These are phyloP conservation scores for Melangyna quadrimaculata DNA, from an alignment of 2,888 invertebrate species.

Conservation along the genomic window DNA sequence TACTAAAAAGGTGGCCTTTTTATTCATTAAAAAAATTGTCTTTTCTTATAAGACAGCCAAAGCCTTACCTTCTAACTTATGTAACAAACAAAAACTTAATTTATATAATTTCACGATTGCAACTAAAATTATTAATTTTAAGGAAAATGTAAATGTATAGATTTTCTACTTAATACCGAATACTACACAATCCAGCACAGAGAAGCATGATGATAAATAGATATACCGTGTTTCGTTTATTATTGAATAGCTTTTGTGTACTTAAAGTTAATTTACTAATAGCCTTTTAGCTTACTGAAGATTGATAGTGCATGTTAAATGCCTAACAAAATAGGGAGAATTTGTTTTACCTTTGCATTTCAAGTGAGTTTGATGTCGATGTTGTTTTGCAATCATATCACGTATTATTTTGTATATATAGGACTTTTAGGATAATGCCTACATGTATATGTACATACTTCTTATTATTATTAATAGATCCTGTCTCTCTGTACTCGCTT, in stretches of 20 bases:
- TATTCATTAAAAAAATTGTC: too few relatives aligned
- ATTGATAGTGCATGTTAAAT: conserved; percentile 19
- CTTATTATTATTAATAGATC: conserved; percentile 7
- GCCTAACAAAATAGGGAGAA: conserved; percentile 6
- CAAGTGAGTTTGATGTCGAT: not conserved
- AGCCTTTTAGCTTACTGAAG: conserved; percentile 16
- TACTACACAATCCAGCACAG: not conserved
- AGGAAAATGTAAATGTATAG: not conserved
- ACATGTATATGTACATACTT: not conserved
- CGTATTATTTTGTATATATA: conserved; percentile 8
- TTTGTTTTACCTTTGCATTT: conserved; percentile 4
- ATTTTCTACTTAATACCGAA: not conserved
- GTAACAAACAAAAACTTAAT: not conserved
- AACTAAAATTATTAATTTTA: not conserved
- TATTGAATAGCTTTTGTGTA: conserved; percentile 30
- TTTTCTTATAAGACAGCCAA: not conserved
- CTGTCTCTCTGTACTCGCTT: not conserved
- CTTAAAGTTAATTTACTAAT: conserved; percentile 23
- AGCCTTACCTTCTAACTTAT: not conserved
- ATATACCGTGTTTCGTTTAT: conserved; percentile 3
- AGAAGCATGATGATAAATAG: conserved; percentile 11
- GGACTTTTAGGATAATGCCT: conserved; percentile 1
- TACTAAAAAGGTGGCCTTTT: too few relatives aligned
- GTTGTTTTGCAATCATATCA: conserved; percentile 16
- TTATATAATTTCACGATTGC: not conserved